Conservation (phyloP, 1,140 invertebrate species). For the Pogonognathellus flavescens region DNA sequence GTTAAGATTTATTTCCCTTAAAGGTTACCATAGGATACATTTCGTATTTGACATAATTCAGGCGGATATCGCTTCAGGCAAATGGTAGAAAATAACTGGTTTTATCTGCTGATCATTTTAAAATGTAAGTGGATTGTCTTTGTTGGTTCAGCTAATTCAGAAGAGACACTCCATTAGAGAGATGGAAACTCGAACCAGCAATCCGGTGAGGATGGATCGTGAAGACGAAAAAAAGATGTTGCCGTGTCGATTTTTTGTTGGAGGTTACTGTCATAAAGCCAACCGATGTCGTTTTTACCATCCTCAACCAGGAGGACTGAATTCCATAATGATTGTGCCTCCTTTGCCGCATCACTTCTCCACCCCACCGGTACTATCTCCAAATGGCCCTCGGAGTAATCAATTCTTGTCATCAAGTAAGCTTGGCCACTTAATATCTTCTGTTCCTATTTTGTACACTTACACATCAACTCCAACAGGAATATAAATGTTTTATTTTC, state of each 20-base stretch:
- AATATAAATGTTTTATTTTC: neutral
- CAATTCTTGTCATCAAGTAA: conserved; percentile 14
- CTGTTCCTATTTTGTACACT: no score
- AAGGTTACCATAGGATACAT: no score
- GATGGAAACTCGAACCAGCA: conserved; percentile 31
- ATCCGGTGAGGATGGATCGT: conserved; percentile 49
- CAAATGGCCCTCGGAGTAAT: neutral
- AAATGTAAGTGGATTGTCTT: no score
- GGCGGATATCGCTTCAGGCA: no score
- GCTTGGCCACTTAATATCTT: neutral
- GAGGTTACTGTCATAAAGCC: conserved; percentile 64
- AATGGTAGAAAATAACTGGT: no score
- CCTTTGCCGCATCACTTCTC: conserved; percentile 57
- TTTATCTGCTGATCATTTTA: no score
- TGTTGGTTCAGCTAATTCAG: no score
- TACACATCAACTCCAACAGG: no score
- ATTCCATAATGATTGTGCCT: conserved; percentile 58
- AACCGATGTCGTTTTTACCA: conserved; percentile 65
- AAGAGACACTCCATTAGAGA: no score
- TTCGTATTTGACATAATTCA: no score
- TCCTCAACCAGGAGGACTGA: conserved; percentile 43
- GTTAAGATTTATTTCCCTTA: no score
- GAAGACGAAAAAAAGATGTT: conserved; percentile 67
- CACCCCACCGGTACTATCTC: neutral
- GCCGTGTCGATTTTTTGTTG: conserved; percentile 63